Percentiles rank a stretch among this genome's conserved stretches.
phyloP scores from a whole-genome alignment of 1,140 invertebrate species.

The Pararge aegeria region DNA sequence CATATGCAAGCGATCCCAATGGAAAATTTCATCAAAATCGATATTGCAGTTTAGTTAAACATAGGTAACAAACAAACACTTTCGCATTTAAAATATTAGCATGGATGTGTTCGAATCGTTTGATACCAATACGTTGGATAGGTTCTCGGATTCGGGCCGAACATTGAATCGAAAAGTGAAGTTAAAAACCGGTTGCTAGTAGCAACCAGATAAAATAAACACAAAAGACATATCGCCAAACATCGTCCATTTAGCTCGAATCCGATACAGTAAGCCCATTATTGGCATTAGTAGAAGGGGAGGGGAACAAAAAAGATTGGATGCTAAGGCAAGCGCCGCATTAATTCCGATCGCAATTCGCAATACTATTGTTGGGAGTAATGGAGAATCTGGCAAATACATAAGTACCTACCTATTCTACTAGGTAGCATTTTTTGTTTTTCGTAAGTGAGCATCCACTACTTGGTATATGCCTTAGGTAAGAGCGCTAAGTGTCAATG shows the following conservation, averaged over 20 bases:
- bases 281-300: constrained; percentile 53
- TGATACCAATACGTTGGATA: too few species aligned
- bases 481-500: too few species aligned
- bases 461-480: too few species aligned
- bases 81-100: too few species aligned
- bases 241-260: constrained; percentile 38
- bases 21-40: too few species aligned
- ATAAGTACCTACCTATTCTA: not conserved
- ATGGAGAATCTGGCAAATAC: not conserved
- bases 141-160: not conserved
- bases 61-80: too few species aligned
- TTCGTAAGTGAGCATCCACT: too few species aligned
- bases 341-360: constrained; percentile 58
- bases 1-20: too few species aligned
- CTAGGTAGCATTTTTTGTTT: not conserved
- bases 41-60: too few species aligned
- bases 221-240: constrained; percentile 36
- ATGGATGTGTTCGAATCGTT: too few species aligned
- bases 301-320: constrained; percentile 48
- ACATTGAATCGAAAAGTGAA: constrained; percentile 5
- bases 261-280: constrained; percentile 54
- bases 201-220: constrained; percentile 28
- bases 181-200: constrained; percentile 16
- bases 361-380: constrained; percentile 1
- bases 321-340: constrained; percentile 55